Conservation (phyloP, 2,797 vertebrate species). For the Eulemur rubriventer region DNA sequence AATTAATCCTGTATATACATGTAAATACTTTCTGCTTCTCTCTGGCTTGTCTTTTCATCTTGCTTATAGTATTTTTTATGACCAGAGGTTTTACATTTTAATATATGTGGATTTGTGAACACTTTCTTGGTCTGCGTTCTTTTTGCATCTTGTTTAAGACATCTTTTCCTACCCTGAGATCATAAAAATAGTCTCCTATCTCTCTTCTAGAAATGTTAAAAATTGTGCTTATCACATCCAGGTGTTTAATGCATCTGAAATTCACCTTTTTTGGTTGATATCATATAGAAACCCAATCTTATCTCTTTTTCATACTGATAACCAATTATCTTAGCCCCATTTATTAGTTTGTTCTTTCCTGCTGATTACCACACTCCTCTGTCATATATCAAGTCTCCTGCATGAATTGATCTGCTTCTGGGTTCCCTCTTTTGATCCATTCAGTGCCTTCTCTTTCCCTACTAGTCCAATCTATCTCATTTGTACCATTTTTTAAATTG, state of each 20-base stretch:
- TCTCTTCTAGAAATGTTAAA: too few species aligned
- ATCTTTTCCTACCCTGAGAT: not conserved
- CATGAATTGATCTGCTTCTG: not conserved
- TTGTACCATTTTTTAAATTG: not conserved
- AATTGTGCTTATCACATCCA: not conserved
- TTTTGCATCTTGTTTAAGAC: not conserved
- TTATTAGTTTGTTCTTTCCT: not conserved
- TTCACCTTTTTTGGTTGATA: not conserved
- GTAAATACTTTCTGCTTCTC: not conserved
- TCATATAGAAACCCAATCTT: not conserved
- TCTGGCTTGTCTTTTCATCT: not conserved
- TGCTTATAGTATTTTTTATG: not conserved
- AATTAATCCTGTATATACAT: not conserved
- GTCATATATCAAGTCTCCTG: not conserved
- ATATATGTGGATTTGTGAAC: not conserved
- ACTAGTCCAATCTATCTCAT: too few species aligned
- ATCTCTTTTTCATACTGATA: not conserved
- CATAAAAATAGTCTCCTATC: too few species aligned
- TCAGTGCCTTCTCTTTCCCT: not conserved
- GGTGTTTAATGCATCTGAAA: not conserved
- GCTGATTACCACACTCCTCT: not conserved
- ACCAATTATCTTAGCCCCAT: not conserved
- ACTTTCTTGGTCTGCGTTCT: not conserved
- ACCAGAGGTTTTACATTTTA: not conserved
- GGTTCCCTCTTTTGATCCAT: not conserved